A percentile compares a stretch with the other conserved stretches of the same genome.
Conservation (phyloP, 1,140 invertebrate species). For the Goniozus legneri region DNA sequence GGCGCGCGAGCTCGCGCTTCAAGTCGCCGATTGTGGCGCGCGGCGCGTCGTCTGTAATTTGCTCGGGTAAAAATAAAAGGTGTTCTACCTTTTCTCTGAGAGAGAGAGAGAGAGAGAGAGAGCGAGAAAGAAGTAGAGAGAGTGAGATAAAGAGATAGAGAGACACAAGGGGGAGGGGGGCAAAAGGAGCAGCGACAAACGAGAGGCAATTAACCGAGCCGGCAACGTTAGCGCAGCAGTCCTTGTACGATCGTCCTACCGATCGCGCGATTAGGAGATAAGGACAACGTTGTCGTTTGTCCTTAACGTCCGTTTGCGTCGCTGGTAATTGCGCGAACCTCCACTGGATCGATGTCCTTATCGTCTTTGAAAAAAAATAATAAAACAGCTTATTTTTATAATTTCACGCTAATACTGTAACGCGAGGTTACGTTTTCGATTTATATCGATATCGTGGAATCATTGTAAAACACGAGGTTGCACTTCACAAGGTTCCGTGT, state of each 20-base stretch:
- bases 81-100: too few species aligned
- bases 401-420: too few species aligned
- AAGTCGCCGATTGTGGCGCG: too few species aligned
- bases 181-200: conserved; percentile 28
- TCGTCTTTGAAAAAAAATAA: too few species aligned
- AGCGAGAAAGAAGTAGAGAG: background rate
- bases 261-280: conserved; percentile 21
- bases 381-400: too few species aligned
- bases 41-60: conserved; percentile 17
- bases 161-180: too few species aligned
- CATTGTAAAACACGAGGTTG: too few species aligned
- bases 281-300: conserved; percentile 5
- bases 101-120: background rate
- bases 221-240: conserved; percentile 15
- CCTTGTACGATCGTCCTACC: conserved; percentile 18
- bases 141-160: background rate
- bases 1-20: background rate
- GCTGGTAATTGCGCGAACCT: conserved; percentile 21
- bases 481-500: too few species aligned
- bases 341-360: too few species aligned
- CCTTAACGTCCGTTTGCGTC: background rate
- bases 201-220: conserved; percentile 28
- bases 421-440: too few species aligned
- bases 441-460: too few species aligned
- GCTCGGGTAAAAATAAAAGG: conserved; percentile 17